Base-by-base conservation (phyloP, 2,113 vertebrate species). In the Microcebus lehilahytsara region DNA sequence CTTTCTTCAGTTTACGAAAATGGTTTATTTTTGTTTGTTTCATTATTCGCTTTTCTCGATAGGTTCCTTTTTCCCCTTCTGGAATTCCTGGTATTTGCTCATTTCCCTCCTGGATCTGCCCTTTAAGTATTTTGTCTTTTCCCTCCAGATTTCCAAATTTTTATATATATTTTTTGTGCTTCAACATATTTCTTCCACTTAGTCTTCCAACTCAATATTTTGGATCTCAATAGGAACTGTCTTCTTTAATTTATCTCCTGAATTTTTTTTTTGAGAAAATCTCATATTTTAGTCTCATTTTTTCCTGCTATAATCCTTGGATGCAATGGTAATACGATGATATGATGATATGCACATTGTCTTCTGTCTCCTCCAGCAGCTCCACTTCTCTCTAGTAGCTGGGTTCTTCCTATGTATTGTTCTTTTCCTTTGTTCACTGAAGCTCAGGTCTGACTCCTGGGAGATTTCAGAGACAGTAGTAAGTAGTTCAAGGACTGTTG, bases 161-260 rank as follows among this genome's bases (percentile, higher is more conserved):
- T 27, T 60, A 58, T 40, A 14, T 77, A 12, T 49, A n/a, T 49
- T 78, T 46, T 79, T 85, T 13, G 30, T 89, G 53, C 64, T 87
- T 94, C 64, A 64, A 16, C 49, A 3, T 58, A 58, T 72, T 96
- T 94, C 46, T 96, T 85, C 64, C 27, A 27, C 19, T 89, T 96
- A 75, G 53, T 85, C 40, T 85, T 89, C 34, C 42, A 69, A 46
- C 34, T 92, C 49, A 74, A 37, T 85, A 71, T 67, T 80, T 92
- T 64, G 49, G 30, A 51, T 75, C 51, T 83, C 60, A 89, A 46
- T 19, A 62, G 27, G n/a, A 79, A 67, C 27, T 7, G n/a, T 64
- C 71, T 74, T 96, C 46, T 72, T 94, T n/a, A 91, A n/a, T 71
- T 77, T 88, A 51, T 46, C 27, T 49, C 27, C 60, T 64, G 19